Evolutionary conservation across 2,888 invertebrate genomes (phyloP).

Genomic region (Athrips mouffetella): DNA sequence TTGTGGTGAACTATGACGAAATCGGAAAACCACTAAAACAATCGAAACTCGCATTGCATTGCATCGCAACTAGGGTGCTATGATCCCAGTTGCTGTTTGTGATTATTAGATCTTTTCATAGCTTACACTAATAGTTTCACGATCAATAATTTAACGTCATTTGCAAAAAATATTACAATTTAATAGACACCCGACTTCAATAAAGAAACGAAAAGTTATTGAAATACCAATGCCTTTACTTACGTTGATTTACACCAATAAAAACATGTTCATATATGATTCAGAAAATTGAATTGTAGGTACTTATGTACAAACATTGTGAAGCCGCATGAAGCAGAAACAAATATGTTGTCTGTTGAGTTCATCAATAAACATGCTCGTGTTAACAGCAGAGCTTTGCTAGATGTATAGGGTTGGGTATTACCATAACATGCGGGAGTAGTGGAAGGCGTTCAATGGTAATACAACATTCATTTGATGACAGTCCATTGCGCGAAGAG

Average conservation of each 20-base stretch:
- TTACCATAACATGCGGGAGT: conserved; percentile 18
- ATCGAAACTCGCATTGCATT: too few species aligned
- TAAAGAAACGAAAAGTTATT: neutral
- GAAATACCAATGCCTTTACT: neutral
- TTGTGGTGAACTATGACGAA: too few species aligned
- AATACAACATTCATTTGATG: conserved; percentile 10
- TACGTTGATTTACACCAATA: neutral
- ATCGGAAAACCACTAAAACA: too few species aligned
- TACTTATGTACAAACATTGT: too few species aligned
- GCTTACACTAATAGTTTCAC: too few species aligned
- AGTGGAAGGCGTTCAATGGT: conserved; percentile 9
- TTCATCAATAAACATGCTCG: conserved; percentile 28
- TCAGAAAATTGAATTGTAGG: conserved; percentile 10
- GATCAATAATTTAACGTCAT: too few species aligned
- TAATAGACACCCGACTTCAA: too few species aligned
- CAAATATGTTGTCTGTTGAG: conserved; percentile 21
- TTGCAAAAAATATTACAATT: too few species aligned
- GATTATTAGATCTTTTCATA: too few species aligned
- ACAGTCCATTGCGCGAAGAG: neutral
- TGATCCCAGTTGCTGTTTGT: too few species aligned
- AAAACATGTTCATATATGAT: conserved; percentile 9
- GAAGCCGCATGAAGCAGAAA: conserved; percentile 18
- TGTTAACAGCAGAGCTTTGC: conserved; percentile 24
- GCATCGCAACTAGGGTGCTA: too few species aligned
- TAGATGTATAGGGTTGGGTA: conserved; percentile 2